These are phyloP conservation scores for Desmodus rotundus DNA, from an alignment of 2,113 vertebrate genomes.

Conservation along the genomic window DNA sequence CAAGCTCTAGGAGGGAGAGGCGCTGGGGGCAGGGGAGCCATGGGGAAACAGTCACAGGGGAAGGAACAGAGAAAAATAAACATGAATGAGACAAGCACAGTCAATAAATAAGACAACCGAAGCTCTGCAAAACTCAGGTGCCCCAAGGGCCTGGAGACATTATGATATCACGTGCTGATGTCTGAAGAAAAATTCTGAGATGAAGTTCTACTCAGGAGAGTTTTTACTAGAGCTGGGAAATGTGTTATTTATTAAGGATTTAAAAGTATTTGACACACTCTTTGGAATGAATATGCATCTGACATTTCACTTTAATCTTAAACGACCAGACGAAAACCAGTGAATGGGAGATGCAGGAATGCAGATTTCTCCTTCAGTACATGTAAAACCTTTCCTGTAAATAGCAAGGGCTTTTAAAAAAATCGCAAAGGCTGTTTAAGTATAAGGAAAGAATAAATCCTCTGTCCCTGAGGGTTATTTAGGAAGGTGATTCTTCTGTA, in stretches of 20 bases:
- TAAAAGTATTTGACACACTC: not conserved
- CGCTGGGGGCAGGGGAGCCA: fast-evolving
- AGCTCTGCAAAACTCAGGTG: not conserved
- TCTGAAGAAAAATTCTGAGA: not conserved
- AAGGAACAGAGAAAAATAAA: not conserved
- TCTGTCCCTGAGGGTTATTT: not conserved
- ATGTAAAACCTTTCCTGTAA: not conserved
- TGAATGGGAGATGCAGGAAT: not conserved
- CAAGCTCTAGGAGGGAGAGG: not conserved
- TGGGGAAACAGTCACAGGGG: not conserved
- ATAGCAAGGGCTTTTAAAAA: not conserved
- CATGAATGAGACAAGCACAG: not conserved
- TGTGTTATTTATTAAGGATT: not conserved
- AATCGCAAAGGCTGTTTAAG: not conserved
- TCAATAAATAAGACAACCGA: not conserved
- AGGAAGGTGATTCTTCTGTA: not conserved
- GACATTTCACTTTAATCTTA: not conserved
- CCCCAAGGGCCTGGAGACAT: not conserved
- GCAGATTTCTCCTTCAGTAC: not conserved
- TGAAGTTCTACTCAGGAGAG: not conserved
- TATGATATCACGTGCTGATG: not conserved
- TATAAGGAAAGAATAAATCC: not conserved
- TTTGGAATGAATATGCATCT: not conserved
- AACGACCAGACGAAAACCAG: not conserved
- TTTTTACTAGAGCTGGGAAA: not conserved